These are phyloP conservation scores for Macrophya alboannulata DNA, from an alignment of 2,888 invertebrate genomes.

Conservation along the genomic window DNA sequence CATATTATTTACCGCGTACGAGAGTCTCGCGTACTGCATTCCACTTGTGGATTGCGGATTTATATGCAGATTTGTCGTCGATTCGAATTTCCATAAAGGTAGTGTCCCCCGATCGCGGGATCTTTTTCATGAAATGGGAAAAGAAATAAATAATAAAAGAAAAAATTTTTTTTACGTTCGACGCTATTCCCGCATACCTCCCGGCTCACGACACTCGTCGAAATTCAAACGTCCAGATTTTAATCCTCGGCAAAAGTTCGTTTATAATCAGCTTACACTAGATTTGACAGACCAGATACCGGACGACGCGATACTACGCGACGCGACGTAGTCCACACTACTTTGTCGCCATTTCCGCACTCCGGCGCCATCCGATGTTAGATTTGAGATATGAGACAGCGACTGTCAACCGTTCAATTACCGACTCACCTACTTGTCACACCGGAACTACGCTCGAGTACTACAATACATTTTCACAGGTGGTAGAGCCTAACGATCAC, in stretches of 20 bases:
- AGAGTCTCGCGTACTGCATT: constrained; percentile 25
- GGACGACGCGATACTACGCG: background rate
- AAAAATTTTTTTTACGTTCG: too few relatives aligned
- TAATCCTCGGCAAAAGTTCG: background rate
- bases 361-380: background rate
- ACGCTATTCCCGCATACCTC: background rate
- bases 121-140: constrained; percentile 15
- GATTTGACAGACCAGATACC: constrained; percentile 2
- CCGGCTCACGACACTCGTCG: background rate
- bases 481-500: constrained; percentile 43
- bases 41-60: constrained; percentile 51
- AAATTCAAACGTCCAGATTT: constrained; percentile 16
- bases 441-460: constrained; percentile 26
- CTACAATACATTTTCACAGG: constrained; percentile 50
- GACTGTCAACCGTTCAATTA: constrained; percentile 35
- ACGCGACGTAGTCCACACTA: background rate
- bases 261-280: constrained; percentile 20
- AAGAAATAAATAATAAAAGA: too few relatives aligned
- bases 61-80: constrained; percentile 50
- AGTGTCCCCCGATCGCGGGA: constrained; percentile 9
- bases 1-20: constrained; percentile 25
- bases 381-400: constrained; percentile 31
- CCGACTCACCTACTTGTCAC: constrained; percentile 42
- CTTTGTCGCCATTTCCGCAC: background rate
- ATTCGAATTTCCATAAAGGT: constrained; percentile 50